Base-by-base conservation (phyloP, 2,888 invertebrate genomes). In the Andrena bicolor region DNA sequence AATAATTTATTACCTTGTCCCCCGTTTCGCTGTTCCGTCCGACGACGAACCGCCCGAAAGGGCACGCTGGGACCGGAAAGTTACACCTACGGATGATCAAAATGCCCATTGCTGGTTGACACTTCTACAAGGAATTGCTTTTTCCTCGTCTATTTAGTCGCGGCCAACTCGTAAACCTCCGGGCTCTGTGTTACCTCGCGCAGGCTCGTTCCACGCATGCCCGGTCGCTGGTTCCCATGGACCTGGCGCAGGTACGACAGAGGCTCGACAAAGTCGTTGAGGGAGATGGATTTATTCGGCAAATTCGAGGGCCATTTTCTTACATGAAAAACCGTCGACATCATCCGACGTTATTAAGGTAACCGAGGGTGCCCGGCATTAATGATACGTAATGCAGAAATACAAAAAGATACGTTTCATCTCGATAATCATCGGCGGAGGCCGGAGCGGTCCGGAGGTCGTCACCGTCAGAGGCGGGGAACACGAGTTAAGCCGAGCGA, bases 1-100 rank as follows among this genome's bases (percentile, higher is more conserved):
- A 91, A 92, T 92, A 92, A 92, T 92, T 92, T 92, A 92, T 92
- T 91, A 90, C 86, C 90, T 85, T 87, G 86, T 83, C 84, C 84
- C 84, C 66, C 76, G 84, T 85, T 75, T 79, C 80, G 76, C 81
- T 68, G 78, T 70, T 72, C 73, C 70, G 72, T 20, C 65, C 70
- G 28, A 30, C 60, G 35, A 64, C 81, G 80, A 72, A 63, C 64
- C 73, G 30, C 8, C 41, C 63, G 28, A 60, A 60, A 78, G 65
- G 66, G 60, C 66, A 76, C 69, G 68, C 61, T 2, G n/a, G 30
- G 13, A 53, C 71, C 74, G 76, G 75, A 61, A 64, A 49, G 76
- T 70, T 82, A 75, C 80, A 75, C 64, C 61, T 81, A 64, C 63
- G 61, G 32, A 60, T n/a, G 68, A 73, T 78, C 66, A 28, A 70